A percentile compares a stretch with the other conserved stretches of the same genome.
Evolutionary conservation across 2,888 invertebrate species (phyloP).

Genomic region (Argyra leucocephala): DNA sequence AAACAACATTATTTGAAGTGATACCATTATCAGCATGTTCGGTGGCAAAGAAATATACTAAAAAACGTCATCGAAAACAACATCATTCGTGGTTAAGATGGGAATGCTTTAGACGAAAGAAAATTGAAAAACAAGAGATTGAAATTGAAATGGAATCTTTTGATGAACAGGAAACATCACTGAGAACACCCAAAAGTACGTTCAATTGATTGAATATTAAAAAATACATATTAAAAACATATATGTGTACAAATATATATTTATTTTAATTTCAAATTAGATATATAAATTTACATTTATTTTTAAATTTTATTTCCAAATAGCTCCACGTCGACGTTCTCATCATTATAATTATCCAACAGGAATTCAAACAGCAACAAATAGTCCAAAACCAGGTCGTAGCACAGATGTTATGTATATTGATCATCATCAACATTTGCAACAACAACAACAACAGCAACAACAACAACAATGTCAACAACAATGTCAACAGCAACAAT

Average conservation of each 20-base stretch:
- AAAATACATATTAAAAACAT: background rate
- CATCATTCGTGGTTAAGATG: conserved; percentile 15
- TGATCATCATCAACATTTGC: conserved; percentile 2
- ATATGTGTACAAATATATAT: background rate
- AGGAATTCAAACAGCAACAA: background rate
- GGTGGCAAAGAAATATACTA: conserved; percentile 39
- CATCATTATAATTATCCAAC: background rate
- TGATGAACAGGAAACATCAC: conserved; percentile 12
- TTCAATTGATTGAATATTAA: background rate
- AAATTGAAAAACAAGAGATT: conserved; percentile 12
- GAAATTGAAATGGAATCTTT: conserved; percentile 14
- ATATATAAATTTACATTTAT: background rate
- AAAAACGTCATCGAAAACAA: conserved; percentile 9
- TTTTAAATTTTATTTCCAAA: background rate
- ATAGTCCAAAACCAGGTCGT: background rate
- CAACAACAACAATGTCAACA: background rate
- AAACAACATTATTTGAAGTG: conserved; percentile 49
- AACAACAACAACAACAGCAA: conserved; percentile 12
- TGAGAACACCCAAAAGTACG: conserved; percentile 4
- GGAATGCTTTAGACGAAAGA: conserved; percentile 20
- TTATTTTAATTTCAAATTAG: background rate
- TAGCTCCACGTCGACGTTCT: background rate
- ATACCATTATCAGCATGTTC: conserved; percentile 54
- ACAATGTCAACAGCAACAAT: conserved; percentile 16
- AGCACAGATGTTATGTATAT: conserved; percentile 8